phyloP scores from a whole-genome alignment of 2,888 invertebrate species.

The Glaucopsyche alexis region DNA sequence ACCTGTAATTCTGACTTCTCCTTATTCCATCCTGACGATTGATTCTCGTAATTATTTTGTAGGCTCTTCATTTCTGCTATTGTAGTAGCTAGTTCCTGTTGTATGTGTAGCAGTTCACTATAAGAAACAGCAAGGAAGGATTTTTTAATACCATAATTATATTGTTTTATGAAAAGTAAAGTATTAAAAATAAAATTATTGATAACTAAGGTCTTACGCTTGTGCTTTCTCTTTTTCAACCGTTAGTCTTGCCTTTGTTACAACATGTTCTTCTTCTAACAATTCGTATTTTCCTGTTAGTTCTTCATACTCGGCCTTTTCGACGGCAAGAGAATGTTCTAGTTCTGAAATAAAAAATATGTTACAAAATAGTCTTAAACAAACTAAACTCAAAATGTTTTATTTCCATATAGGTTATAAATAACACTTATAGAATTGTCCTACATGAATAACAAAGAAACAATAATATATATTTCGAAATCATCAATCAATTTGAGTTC shows the following conservation, averaged over 20 bases:
- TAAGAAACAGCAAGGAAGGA: neutral
- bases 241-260: conserved; percentile 89
- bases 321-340: conserved; percentile 83
- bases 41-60: conserved; percentile 82
- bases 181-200: no score
- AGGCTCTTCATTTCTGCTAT: conserved; percentile 83
- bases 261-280: conserved; percentile 90
- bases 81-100: conserved; percentile 81
- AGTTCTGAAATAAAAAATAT: conserved; percentile 73
- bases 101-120: conserved; percentile 82
- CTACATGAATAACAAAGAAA: no score
- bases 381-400: no score
- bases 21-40: conserved; percentile 85
- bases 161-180: no score
- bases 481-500: neutral
- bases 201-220: conserved; percentile 67
- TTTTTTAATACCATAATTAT: neutral
- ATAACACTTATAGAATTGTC: no score
- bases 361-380: neutral
- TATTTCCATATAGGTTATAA: no score
- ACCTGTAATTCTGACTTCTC: conserved; percentile 86
- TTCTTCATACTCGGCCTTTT: conserved; percentile 88
- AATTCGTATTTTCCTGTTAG: conserved; percentile 90
- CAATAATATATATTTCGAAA: neutral
- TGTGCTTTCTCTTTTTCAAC: conserved; percentile 90